Evolutionary conservation across 2,888 invertebrate species (phyloP), one percentile per base, ranked within the genome.

Genomic region (Eucera pruinosa): DNA sequence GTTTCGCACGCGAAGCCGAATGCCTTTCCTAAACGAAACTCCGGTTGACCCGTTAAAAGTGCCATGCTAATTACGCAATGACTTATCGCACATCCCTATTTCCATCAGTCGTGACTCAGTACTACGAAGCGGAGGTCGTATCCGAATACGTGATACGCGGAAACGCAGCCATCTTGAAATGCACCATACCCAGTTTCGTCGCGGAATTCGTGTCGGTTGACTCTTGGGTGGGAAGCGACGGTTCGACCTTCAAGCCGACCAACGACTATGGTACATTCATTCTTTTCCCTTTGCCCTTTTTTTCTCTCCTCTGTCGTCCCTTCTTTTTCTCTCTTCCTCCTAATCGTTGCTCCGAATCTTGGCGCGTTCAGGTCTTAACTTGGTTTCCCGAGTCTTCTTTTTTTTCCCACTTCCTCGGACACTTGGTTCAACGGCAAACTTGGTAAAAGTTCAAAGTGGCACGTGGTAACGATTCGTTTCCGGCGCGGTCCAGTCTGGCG

Each of bases 151-250:
- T 97, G 61, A 97, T 97, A 87, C 95, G 96, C 86, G 97, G 97
- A 80, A 97, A 97, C 91, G 96, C 97, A 27, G 97, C 97, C 30
- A 96, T 97, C 69, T 93, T 97, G 69, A 97, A 97, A 93, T 97
- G 97, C 93, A 97, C 96, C 89, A 97, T 97, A 88, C 97, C 97
- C 41, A 97, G 97, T 83, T 97, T 97, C 92, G 97, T 97, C 76
- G 96, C 97, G 69, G 98, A 98, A 94, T 98, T 97, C 93, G 97
- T 98, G 58, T 95, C 95, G 91, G 97, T 98, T 60, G 96, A 96
- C 90, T 95, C 96, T 81, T 97, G 97, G 97, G 91, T 94, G 77
- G 94, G 94, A 83, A 94, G 94, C 83, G 94, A 94, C 83, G 95
- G 94, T 83, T 94, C 95, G 87, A 95, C 95, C 93, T 97, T 95